Base-by-base conservation (phyloP, 2,113 vertebrate species). In the Rutilus rutilus region DNA sequence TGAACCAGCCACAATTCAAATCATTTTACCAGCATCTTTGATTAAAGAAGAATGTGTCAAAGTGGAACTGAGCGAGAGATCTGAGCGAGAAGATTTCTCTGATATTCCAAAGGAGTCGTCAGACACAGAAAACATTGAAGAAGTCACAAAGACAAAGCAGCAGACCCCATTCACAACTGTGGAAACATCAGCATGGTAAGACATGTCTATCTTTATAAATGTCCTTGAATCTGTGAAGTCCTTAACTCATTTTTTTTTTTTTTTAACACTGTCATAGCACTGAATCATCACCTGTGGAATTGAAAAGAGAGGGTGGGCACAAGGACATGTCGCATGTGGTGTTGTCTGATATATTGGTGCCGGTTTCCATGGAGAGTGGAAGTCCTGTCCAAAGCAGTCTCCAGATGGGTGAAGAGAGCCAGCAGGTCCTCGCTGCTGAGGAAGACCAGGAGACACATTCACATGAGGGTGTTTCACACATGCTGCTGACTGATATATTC, bases 401-500 rank as follows among this genome's bases (percentile, higher is more conserved):
- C 2, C 71, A 45, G 2, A 74, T 15, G 39, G 5, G 39, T 74
- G 71, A 75, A 79, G 77, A 42, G 75, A 57, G 6, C 30, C 50
- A 36, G 19, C 50, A 57, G 76, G 3, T 2, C 8, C 17, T 33
- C 50, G 15, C 27, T 33, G 1, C 17, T 23, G 50, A 54, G 17
- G 19, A 27, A 78, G 50, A 57, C 19, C 50, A 57, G 77, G 54
- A 79, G 33, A 25, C 14, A 5, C 33, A 2, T n/a, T 59, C 21
- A 12, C 57, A 45, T 67, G 57, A 65, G 17, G 45, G 33, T 12
- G 69, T 47, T 81, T 85, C 82, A 11, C 82, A 80, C 42, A 27
- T 64, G 15, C 2, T 59, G 47, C 17, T 69, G 83, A 36, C 19
- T 78, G 78, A 85, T 60, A 54, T 85, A 12, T 85, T 85, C 25